Conservation (phyloP, 2,113 vertebrate species). For the Deroptyus accipitrinus region DNA sequence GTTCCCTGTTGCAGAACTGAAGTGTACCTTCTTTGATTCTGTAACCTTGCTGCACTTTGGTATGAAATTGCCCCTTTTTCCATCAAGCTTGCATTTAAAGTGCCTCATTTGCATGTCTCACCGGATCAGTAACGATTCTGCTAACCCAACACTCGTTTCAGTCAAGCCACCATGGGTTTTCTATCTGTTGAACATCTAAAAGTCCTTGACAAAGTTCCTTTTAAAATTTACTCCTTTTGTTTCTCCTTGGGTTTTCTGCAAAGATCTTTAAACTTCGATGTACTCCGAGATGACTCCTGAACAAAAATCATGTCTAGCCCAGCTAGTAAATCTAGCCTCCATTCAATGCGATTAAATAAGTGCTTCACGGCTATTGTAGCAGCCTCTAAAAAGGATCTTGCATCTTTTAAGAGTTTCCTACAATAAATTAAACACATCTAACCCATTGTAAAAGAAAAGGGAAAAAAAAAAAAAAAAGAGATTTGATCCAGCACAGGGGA, state of each 20-base stretch:
- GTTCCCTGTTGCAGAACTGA: constrained; percentile 59
- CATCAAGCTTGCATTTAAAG: constrained; percentile 74
- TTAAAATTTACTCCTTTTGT: constrained; percentile 78
- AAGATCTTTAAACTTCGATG: constrained; percentile 77
- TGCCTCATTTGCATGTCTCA: constrained; percentile 73
- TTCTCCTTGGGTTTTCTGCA: constrained; percentile 68
- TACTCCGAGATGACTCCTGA: constrained; percentile 76
- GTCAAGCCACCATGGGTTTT: constrained; percentile 46
- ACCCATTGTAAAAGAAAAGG: neutral
- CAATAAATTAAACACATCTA: constrained; percentile 77
- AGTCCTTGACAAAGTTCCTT: constrained; percentile 78
- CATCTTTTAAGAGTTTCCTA: constrained; percentile 76
- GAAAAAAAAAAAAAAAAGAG: neutral
- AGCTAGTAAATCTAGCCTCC: constrained; percentile 79
- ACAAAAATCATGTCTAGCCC: constrained; percentile 79
- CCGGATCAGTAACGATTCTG: constrained; percentile 40
- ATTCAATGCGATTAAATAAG: constrained; percentile 78
- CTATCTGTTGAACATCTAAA: constrained; percentile 74
- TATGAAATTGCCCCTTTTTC: constrained; percentile 70
- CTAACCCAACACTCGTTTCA: constrained; percentile 23
- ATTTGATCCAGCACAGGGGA: constrained; percentile 32
- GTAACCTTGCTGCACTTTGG: constrained; percentile 71
- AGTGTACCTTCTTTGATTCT: constrained; percentile 73
- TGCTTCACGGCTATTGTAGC: constrained; percentile 78
- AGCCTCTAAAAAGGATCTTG: constrained; percentile 69